These are phyloP conservation scores for Pyralis farinalis DNA, from an alignment of 2,888 invertebrate genomes.

Conservation along the genomic window DNA sequence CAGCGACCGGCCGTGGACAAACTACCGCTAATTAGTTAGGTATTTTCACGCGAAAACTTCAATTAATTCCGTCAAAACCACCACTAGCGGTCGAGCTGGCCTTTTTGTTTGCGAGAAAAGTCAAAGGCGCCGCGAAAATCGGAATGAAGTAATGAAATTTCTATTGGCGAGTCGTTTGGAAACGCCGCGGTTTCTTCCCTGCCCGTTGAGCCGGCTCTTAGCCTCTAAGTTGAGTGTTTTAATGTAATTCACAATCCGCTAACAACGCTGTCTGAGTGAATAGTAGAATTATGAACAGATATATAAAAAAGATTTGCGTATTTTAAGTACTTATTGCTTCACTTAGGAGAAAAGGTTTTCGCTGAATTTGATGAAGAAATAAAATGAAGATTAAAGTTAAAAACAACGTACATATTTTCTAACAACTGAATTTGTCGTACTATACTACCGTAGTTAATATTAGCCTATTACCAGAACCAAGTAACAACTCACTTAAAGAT, in stretches of 20 bases:
- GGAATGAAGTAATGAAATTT: conserved; percentile 53
- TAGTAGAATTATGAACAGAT: neutral
- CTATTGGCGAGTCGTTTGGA: conserved; percentile 37
- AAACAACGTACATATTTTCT: too few species aligned
- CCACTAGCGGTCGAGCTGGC: conserved; percentile 29
- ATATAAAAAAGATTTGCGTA: neutral
- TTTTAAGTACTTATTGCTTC: neutral
- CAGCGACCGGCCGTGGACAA: conserved; percentile 27
- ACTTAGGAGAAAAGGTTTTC: too few species aligned
- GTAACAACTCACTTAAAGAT: too few species aligned
- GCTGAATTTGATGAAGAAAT: too few species aligned
- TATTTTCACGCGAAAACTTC: conserved; percentile 65
- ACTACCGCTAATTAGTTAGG: conserved; percentile 58
- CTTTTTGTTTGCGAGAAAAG: conserved; percentile 41
- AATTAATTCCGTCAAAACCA: conserved; percentile 62
- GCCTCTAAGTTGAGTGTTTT: conserved; percentile 23
- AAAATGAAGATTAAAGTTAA: too few species aligned
- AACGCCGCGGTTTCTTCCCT: conserved; percentile 34
- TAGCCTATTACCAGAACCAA: too few species aligned
- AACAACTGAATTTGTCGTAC: too few species aligned
- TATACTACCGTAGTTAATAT: too few species aligned
- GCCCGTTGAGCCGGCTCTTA: conserved; percentile 22
- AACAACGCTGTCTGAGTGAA: conserved; percentile 6
- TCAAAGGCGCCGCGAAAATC: conserved; percentile 48
- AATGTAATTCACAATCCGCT: conserved; percentile 18